Conservation (phyloP, 23 tunicate species). For the Ciona savignyi region DNA sequence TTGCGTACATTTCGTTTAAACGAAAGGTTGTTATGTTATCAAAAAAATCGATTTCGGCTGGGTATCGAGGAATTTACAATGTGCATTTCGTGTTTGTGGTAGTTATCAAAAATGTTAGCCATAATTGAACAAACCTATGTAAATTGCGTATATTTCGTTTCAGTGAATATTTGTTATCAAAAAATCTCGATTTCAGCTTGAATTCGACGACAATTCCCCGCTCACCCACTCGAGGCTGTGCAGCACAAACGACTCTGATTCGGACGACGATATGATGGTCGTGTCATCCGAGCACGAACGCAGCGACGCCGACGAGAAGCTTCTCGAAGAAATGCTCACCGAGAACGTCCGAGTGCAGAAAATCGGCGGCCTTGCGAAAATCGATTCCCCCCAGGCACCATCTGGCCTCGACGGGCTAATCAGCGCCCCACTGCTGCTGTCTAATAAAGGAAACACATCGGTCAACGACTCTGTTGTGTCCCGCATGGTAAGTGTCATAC, state of each 20-base stretch:
- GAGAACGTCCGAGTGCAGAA: slow-evolving; percentile 39
- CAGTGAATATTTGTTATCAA: too few relatives aligned
- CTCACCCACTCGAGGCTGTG: slow-evolving; percentile 81
- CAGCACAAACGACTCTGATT: slow-evolving; percentile 67
- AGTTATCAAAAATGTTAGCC: too few relatives aligned
- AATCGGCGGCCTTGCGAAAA: not conserved
- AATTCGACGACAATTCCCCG: slow-evolving; percentile 53
- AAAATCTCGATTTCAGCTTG: slow-evolving; percentile 10
- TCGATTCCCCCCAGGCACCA: slow-evolving; percentile 13
- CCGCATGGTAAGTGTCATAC: slow-evolving; percentile 12
- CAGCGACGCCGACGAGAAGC: slow-evolving; percentile 13
- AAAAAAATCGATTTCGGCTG: too few relatives aligned
- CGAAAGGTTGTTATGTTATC: too few relatives aligned
- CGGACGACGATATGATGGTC: slow-evolving; percentile 21
- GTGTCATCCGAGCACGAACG: slow-evolving; percentile 28
- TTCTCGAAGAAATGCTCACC: slow-evolving; percentile 31
- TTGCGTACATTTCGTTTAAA: too few relatives aligned
- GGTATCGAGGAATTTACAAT: too few relatives aligned
- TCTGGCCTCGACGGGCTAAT: slow-evolving; percentile 42
- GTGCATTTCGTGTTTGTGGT: too few relatives aligned
- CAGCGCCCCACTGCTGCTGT: slow-evolving; percentile 42
- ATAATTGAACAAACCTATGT: too few relatives aligned
- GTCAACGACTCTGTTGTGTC: slow-evolving; percentile 2
- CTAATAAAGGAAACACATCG: not conserved
- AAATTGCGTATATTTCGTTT: too few relatives aligned